phyloP scores from a whole-genome alignment of 2,888 invertebrate species.

The Mactromeris polynyma region DNA sequence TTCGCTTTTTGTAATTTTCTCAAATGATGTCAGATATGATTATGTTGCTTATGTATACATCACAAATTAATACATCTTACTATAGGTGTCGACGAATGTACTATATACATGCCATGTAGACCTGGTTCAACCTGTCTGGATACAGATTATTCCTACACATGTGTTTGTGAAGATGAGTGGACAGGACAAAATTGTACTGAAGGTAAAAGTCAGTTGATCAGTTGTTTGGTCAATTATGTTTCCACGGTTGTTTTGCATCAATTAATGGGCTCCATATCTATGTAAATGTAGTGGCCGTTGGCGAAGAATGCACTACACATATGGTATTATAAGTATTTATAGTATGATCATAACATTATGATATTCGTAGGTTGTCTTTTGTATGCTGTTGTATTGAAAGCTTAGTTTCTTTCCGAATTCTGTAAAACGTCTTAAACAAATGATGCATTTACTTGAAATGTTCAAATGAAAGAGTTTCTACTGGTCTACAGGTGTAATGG shows the following conservation, averaged over 20 bases:
- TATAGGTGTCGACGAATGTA: slow-evolving; percentile 55
- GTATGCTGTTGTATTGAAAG: too few species aligned
- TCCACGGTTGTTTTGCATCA: slow-evolving; percentile 64
- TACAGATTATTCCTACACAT: slow-evolving; percentile 41
- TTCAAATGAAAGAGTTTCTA: too few species aligned
- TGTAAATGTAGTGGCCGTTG: slow-evolving; percentile 63
- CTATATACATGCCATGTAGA: slow-evolving; percentile 27
- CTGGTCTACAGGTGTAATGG: too few species aligned
- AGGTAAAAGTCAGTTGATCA: slow-evolving; percentile 18
- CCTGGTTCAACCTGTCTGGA: slow-evolving; percentile 43
- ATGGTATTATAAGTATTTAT: too few species aligned
- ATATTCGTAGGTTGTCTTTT: too few species aligned
- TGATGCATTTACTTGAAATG: too few species aligned
- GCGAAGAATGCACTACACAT: slow-evolving; percentile 60
- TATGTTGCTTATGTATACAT: too few species aligned
- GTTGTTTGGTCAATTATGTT: slow-evolving; percentile 37
- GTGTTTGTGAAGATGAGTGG: slow-evolving; percentile 51
- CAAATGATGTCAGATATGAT: too few species aligned
- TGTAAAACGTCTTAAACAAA: too few species aligned
- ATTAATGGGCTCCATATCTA: slow-evolving; percentile 62
- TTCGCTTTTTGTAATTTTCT: too few species aligned
- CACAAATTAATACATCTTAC: neutral
- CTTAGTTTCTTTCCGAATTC: too few species aligned
- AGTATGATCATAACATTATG: too few species aligned
- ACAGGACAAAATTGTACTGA: slow-evolving; percentile 43